Percentiles rank a stretch among this genome's conserved stretches.
Evolutionary conservation across 1,140 invertebrate species (phyloP).

Genomic region (Anastrepha obliqua): DNA sequence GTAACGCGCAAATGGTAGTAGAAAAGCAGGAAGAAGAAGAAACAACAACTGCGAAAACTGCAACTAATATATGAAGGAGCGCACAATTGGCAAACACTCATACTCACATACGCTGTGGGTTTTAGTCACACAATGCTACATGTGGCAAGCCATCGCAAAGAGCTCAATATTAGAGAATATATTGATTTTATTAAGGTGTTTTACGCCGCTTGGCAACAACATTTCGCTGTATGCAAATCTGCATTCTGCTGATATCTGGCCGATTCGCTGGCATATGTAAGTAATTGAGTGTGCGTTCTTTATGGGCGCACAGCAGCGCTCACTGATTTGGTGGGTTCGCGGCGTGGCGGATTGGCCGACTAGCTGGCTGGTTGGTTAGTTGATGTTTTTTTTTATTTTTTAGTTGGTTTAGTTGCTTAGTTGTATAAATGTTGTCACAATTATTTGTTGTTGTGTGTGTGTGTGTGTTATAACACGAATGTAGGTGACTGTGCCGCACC

Average conservation of each 20-base stretch:
- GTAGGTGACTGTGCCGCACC: slow-evolving; percentile 43
- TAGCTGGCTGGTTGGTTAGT: too few species aligned
- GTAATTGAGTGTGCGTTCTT: background rate
- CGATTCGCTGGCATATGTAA: background rate
- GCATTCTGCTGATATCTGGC: background rate
- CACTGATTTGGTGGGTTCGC: background rate
- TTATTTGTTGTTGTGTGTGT: background rate
- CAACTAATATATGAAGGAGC: background rate
- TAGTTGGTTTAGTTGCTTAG: background rate
- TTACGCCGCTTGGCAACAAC: slow-evolving; percentile 8
- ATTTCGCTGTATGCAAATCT: background rate
- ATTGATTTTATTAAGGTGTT: background rate
- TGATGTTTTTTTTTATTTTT: background rate
- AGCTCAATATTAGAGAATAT: background rate
- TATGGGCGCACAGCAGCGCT: background rate
- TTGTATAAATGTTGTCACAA: slow-evolving; percentile 17
- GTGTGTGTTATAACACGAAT: background rate
- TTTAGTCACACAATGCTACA: background rate
- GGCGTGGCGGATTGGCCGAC: too few species aligned
- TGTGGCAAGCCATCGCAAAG: background rate
- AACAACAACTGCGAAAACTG: background rate
- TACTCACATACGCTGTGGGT: too few species aligned
- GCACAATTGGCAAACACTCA: too few species aligned
- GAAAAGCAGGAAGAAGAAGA: background rate
- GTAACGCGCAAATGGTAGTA: slow-evolving; percentile 1